Evolutionary conservation across 53 echinoderm and acorn worm species (phyloP).

Genomic region (Patiria pectinifera): DNA sequence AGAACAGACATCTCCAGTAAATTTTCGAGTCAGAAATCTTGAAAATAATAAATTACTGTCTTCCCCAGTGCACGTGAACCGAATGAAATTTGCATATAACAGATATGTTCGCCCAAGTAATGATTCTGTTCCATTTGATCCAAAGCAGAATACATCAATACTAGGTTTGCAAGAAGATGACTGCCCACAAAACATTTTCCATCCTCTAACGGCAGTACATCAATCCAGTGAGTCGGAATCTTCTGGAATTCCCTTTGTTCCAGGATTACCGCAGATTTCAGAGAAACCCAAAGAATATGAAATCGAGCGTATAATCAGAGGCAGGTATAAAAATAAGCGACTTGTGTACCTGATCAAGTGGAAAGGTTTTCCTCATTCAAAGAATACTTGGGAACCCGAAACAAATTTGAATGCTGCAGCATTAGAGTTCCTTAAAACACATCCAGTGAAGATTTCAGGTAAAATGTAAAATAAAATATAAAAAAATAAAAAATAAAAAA

Average conservation of each 20-base stretch:
- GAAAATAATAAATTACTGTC: conserved; percentile 36
- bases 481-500: too few relatives aligned
- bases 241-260: not conserved
- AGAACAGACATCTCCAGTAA: conserved; percentile 18
- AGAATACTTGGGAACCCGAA: conserved; percentile 53
- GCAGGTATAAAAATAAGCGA: conserved; percentile 17
- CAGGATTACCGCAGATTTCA: conserved; percentile 18
- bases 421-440: conserved; percentile 13
- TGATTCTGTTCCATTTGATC: not conserved
- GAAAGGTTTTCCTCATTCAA: conserved; percentile 38
- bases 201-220: conserved; percentile 8
- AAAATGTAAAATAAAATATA: too few relatives aligned
- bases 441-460: too few relatives aligned
- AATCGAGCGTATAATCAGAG: conserved; percentile 57
- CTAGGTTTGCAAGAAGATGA: conserved; percentile 5
- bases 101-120: not conserved
- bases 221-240: not conserved
- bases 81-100: conserved; percentile 45
- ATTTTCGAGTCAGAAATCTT: conserved; percentile 32
- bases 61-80: conserved; percentile 11
- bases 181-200: conserved; percentile 7
- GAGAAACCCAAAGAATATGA: conserved; percentile 40
- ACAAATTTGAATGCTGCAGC: conserved; percentile 46
- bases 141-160: not conserved
- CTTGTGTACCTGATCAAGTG: conserved; percentile 48